Conservation (phyloP, 2,888 invertebrate genomes). For the Arctia plantaginis region DNA sequence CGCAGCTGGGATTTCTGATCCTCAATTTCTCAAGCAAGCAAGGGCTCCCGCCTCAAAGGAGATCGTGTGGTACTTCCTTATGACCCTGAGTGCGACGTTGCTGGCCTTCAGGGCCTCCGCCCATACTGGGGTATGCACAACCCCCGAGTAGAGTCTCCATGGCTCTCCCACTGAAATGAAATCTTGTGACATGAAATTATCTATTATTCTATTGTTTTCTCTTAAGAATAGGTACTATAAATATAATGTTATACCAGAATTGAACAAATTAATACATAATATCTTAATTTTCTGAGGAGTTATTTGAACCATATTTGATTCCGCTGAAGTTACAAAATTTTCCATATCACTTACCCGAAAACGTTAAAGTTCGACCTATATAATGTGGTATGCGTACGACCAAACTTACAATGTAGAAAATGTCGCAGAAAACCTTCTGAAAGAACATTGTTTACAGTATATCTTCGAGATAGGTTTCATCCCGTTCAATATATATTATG, state of each 20-base stretch:
- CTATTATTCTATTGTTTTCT: not conserved
- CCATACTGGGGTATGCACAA: too few relatives aligned
- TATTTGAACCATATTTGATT: not conserved
- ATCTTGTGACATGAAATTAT: not conserved
- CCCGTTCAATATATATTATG: conserved; percentile 38
- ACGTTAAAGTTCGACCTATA: conserved; percentile 32
- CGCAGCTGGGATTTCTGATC: too few relatives aligned
- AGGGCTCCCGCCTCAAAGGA: too few relatives aligned
- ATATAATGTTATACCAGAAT: not conserved
- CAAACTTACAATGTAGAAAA: conserved; percentile 47
- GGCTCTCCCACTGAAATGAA: not conserved
- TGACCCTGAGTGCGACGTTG: too few relatives aligned
- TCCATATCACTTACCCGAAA: conserved; percentile 6
- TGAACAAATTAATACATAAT: not conserved
- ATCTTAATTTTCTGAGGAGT: not conserved
- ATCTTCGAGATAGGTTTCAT: conserved; percentile 48
- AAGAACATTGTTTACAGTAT: conserved; percentile 53
- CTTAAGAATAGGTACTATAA: not conserved
- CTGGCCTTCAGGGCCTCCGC: too few relatives aligned
- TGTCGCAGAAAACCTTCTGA: conserved; percentile 34
- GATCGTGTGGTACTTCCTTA: too few relatives aligned
- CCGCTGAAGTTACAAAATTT: conserved; percentile 14
- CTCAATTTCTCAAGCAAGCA: too few relatives aligned
- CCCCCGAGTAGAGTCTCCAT: too few relatives aligned
- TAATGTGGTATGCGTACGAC: conserved; percentile 47